Evolutionary conservation across 2,888 invertebrate genomes (phyloP), one percentile per base, ranked within the genome.

Genomic region (Chymomyza procnemis): DNA sequence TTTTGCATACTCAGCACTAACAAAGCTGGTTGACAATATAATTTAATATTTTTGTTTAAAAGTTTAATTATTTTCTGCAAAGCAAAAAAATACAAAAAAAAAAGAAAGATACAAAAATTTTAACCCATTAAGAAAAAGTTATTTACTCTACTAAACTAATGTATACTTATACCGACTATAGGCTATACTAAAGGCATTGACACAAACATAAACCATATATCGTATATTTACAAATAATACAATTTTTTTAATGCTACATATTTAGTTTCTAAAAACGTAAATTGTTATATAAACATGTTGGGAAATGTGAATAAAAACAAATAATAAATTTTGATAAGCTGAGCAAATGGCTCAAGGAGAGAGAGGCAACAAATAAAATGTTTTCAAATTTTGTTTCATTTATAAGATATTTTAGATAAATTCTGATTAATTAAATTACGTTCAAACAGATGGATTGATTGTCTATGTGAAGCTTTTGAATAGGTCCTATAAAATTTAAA

Each of bases 11-110:
- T 41, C 34, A 12, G 12, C 34, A 34, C 34, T 34, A 9, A 9
- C 9, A 9, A 9, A 34, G 34, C 34, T 34, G 2, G 1, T 41
- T 26, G 26, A 26, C 34, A 41, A 4, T 12, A 41, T 41, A 5
- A 41, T 41, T 41, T 41, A 12, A 41, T 12, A 3, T 2, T 12
- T 14, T 22, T n/a, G 58, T 64, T 59, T 59, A 59, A 22, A n/a
- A 54, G 64, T 64, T 64, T 18, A 64, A 57, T 48, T 50, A 59
- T 64, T 64, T 58, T 52, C 26, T 59, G 64, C 64, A 64, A 57
- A 54, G 64, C n/a, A 58, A 58, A 50, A 64, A 64, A 58, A 8
- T 18, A 18, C 2, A 30, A 64, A 64, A 58, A 64, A 57, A 64
- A 64, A 48, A 57, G 57, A n/a, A 56, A 50, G 16, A 62, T 55